Conservation (phyloP, 2,113 vertebrate species). For the Malurus cyaneus region DNA sequence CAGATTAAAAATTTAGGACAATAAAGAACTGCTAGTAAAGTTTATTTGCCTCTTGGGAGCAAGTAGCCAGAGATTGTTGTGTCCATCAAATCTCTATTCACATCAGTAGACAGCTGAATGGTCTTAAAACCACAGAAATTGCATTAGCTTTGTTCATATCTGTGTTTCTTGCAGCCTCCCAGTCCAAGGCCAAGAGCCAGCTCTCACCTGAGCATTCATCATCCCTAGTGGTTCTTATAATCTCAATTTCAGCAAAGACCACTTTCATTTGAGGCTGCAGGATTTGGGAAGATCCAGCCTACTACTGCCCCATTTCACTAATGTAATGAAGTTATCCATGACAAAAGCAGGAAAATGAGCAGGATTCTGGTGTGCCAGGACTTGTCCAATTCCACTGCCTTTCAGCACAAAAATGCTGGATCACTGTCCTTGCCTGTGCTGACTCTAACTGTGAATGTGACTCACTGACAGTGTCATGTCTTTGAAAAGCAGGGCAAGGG, state of each 20-base stretch:
- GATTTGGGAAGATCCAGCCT: not conserved
- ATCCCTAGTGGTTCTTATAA: slow-evolving; percentile 45
- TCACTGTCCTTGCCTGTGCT: not conserved
- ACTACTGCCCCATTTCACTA: not conserved
- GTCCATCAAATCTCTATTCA: slow-evolving; percentile 63
- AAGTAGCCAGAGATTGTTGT: slow-evolving; percentile 60
- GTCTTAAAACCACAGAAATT: slow-evolving; percentile 57
- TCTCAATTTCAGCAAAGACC: slow-evolving; percentile 24
- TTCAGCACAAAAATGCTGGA: not conserved
- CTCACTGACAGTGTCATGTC: not conserved
- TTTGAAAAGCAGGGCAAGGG: not conserved
- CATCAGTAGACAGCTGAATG: slow-evolving; percentile 29
- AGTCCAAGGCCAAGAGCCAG: slow-evolving; percentile 39
- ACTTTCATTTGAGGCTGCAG: slow-evolving; percentile 37
- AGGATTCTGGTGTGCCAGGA: not conserved
- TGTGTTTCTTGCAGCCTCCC: slow-evolving; percentile 57
- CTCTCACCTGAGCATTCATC: slow-evolving; percentile 60
- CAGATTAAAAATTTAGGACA: slow-evolving; percentile 61
- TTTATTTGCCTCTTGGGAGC: slow-evolving; percentile 46
- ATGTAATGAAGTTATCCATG: not conserved
- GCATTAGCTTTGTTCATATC: slow-evolving; percentile 39
- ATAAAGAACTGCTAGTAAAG: slow-evolving; percentile 65
- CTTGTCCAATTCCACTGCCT: not conserved
- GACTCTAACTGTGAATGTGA: not conserved
- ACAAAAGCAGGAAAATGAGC: not conserved